Base-by-base conservation (phyloP, 2,888 invertebrate species). In the Mimachlamys varia region DNA sequence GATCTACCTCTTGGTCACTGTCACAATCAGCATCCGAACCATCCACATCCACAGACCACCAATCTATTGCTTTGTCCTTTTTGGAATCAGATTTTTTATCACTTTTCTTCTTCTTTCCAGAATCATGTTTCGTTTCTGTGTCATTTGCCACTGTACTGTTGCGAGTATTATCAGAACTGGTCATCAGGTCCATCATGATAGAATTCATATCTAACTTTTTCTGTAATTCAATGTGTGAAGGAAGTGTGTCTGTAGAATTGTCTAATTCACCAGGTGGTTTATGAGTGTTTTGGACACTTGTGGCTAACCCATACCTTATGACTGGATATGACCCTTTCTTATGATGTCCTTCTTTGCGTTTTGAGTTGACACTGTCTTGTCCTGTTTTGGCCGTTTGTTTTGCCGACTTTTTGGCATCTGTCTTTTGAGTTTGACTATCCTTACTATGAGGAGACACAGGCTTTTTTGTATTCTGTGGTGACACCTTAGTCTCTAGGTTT, bases 11-110 rank as follows among this genome's bases (percentile, higher is more conserved):
- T 13, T 27, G 33, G 7, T 33, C 55, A n/a, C n/a, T n/a, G 10
- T 19, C 17, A 62, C 58, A 27, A 15, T 37, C 38, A 38, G 0
- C 19, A 19, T 88, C 49, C 27, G 44, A 44, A 44, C 38, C 88
- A 44, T 58, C 27, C 33, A 88, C 90, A 38, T 90, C 88, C 90
- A 90, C 88, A 5, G 88, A 88, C 44, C 88, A 90, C 90, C 90
- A 90, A 62, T 90, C 90, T 58, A 58, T 55, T n/a, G 44, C 44
- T 37, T 58, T 90, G 13, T 88, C 50, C 1, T 53, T 53, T 62
- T 19, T 44, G 17, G 89, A 62, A 58, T 58, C 53, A 17, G 53
- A 33, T 76, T 76, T 76, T 76, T 76, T 76, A 33, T 76, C 76
- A 33, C 33, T 33, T 76, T 76, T 62, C 62, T 62, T 62, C n/a